Base-by-base conservation (phyloP, 2,797 vertebrate genomes). In the Phalloptychus januarius region DNA sequence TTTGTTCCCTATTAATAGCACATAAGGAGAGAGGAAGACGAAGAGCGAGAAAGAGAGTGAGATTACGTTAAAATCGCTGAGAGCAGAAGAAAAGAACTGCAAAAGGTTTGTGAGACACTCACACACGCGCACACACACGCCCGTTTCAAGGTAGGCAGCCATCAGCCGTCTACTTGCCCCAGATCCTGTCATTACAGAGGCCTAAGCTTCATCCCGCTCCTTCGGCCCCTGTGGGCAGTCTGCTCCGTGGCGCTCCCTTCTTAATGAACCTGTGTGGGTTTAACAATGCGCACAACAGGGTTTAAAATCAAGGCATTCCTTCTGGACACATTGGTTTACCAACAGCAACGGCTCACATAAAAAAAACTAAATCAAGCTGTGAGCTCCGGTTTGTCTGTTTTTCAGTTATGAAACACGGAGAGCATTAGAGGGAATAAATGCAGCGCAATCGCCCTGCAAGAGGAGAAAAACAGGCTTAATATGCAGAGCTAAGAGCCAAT, bases 211-310 rank as follows among this genome's bases (percentile, higher is more conserved):
- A 83, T 89, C 81, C 79, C 84, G 86, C 87, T 86, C 83, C 81
- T 81, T 83, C 82, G 82, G 78, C 77, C 86, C 93, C 87, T 88
- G 74, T 85, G 90, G 91, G 87, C 82, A 76, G 82, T 88, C 82
- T 88, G 78, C 73, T 67, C 80, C 85, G 83, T 48, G 77, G 76
- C 86, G 56, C 82, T 90, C 84, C 84, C 85, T 85, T 92, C 90
- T 94, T 91, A 93, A 92, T 82, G 36, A 90, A 91, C 83, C 83
- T 87, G 90, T 91, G 90, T 91, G 89, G 91, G 88, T 88, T 87
- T 92, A 90, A 86, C 87, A 91, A 86, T 84, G 79, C 83, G 81
- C 84, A 92, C 88, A 88, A 88, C 81, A 81, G 90, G 82, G 85
- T 90, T 91, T 90, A 87, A 87, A 89, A 91, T 86, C 77, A 78